Conservation (phyloP, 2,888 invertebrate genomes). For the Brachyptera putata region DNA sequence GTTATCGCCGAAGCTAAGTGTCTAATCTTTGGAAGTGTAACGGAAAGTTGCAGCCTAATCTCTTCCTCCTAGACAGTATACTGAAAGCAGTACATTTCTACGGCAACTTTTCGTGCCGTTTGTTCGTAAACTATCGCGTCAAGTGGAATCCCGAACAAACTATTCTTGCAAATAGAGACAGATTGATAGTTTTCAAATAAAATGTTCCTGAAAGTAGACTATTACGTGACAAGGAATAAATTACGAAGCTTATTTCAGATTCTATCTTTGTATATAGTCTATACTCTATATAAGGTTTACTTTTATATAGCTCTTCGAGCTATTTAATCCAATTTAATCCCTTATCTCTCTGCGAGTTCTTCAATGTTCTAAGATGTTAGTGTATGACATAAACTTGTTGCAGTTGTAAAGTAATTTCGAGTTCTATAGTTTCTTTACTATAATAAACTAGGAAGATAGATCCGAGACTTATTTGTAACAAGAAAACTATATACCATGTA, state of each 20-base stretch:
- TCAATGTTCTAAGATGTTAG: not conserved
- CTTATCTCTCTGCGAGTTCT: not conserved
- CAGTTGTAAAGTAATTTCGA: conserved; percentile 5
- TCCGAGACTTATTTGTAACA: no score
- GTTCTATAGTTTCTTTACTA: no score
- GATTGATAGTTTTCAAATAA: conserved; percentile 3
- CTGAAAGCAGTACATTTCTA: not conserved
- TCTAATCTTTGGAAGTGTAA: not conserved
- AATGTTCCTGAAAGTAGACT: conserved; percentile 1
- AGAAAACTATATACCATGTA: no score
- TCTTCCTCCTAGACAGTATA: no score
- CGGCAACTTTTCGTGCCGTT: not conserved
- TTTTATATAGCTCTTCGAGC: conserved; percentile 10
- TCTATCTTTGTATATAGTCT: not conserved
- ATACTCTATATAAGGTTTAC: conserved; percentile 6
- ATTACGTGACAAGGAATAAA: conserved; percentile 2
- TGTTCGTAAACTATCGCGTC: not conserved
- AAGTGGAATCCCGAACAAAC: not conserved
- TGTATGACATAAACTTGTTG: conserved; percentile 11
- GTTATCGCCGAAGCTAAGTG: not conserved
- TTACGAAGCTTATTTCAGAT: conserved; percentile 14
- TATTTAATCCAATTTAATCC: conserved; percentile 13
- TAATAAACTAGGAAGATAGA: no score
- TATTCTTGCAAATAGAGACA: not conserved
- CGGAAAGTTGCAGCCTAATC: conserved; percentile 6